Conservation (phyloP, 2,113 vertebrate genomes). For the Emydocephalus ijimae region DNA sequence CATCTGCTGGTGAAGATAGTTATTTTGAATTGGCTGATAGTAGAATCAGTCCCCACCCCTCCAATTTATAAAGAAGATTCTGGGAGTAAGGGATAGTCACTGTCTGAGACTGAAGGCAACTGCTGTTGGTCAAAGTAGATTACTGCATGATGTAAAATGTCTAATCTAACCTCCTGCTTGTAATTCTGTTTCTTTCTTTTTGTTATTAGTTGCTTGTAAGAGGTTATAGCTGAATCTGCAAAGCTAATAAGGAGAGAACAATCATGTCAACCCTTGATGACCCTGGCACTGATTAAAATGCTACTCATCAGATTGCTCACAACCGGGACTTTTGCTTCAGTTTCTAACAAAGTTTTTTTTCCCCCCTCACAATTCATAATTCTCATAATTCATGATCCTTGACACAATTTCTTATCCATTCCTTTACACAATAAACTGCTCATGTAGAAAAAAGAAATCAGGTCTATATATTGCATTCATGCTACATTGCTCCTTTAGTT, state of each 20-base stretch:
- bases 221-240: neutral
- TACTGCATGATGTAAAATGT: neutral
- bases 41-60: neutral
- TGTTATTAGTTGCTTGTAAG: neutral
- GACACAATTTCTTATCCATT: neutral
- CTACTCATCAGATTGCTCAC: neutral
- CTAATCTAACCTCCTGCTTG: neutral
- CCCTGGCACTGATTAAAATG: neutral
- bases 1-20: neutral
- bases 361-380: neutral
- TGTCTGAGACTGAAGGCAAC: neutral
- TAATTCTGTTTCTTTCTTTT: neutral
- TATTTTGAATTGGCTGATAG: neutral
- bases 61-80: neutral
- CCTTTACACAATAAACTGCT: neutral
- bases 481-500: neutral
- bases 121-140: neutral
- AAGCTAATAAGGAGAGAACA: neutral
- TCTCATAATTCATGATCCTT: neutral
- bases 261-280: neutral
- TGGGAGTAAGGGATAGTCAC: neutral
- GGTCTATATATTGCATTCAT: neutral
- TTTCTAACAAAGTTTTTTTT: neutral
- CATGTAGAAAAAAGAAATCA: conserved; percentile 17
- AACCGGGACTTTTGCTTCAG: too few species aligned